Conservation (phyloP, 1,140 invertebrate species). For the Chrysomallon squamiferum region DNA sequence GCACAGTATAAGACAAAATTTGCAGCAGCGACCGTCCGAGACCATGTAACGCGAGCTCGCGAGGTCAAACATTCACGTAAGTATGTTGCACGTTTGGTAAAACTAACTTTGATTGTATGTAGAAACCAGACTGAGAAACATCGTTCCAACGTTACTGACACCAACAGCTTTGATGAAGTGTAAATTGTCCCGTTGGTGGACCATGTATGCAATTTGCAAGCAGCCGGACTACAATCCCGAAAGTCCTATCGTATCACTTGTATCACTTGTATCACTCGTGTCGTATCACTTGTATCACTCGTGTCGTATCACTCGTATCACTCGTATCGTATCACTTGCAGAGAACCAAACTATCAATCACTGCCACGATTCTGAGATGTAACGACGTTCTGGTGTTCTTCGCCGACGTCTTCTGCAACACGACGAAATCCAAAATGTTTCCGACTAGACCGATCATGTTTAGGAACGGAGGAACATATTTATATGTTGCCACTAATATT, state of each 20-base stretch:
- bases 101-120: conserved; percentile 33
- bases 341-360: conserved; percentile 33
- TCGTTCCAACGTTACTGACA: conserved; percentile 37
- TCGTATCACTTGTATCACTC: no score
- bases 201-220: conserved; percentile 37
- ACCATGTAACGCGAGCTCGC: conserved; percentile 22
- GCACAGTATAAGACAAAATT: conserved; percentile 13
- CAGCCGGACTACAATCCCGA: conserved; percentile 14
- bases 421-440: conserved; percentile 33
- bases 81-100: conserved; percentile 23
- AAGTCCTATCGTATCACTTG: conserved; percentile 32
- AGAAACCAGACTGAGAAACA: conserved; percentile 32
- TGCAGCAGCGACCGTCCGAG: conserved; percentile 44
- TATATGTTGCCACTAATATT: conserved; percentile 29
- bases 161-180: conserved; percentile 36
- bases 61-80: no score
- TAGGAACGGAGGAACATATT: conserved; percentile 28
- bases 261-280: no score
- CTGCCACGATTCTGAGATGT: conserved; percentile 29
- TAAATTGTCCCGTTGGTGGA: conserved; percentile 30
- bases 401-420: conserved; percentile 20
- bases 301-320: no score
- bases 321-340: conserved; percentile 36
- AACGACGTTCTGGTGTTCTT: conserved; percentile 37
- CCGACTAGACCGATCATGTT: conserved; percentile 36